A percentile compares a stretch with the other conserved stretches of the same genome.
Conservation (phyloP, 2,888 invertebrate genomes). For the Heterodera filipjevi region DNA sequence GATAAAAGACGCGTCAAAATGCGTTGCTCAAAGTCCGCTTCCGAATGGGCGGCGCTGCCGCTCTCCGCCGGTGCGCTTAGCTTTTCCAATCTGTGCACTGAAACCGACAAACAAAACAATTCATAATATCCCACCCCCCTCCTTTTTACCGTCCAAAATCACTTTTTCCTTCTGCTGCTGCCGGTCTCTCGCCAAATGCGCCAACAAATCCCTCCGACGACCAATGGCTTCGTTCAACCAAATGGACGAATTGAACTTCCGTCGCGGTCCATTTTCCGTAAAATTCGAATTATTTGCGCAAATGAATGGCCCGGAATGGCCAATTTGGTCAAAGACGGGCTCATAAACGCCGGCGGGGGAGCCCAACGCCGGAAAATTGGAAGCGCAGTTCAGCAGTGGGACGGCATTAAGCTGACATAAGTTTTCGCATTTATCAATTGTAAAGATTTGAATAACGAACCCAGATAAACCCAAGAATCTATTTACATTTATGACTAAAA, state of each 20-base stretch:
- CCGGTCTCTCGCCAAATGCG: background rate
- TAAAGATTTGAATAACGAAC: too few relatives aligned
- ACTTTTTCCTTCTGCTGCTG: background rate
- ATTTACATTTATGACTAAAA: too few relatives aligned
- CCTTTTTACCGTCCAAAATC: slow-evolving; percentile 2
- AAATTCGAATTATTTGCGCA: background rate
- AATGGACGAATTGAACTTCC: background rate
- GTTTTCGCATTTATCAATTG: background rate
- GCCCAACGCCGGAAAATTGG: slow-evolving; percentile 17
- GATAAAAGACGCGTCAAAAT: slow-evolving; percentile 18
- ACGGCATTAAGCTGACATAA: background rate
- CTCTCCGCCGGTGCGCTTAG: background rate
- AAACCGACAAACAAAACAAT: background rate
- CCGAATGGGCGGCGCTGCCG: too few relatives aligned
- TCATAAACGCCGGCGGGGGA: background rate
- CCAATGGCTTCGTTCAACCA: background rate
- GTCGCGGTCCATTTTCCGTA: background rate
- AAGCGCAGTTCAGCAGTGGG: slow-evolving; percentile 13
- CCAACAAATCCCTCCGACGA: background rate
- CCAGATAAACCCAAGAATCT: too few relatives aligned
- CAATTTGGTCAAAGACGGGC: background rate
- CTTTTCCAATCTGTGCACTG: background rate
- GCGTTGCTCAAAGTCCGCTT: slow-evolving; percentile 24
- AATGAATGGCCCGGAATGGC: background rate
- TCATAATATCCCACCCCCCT: background rate